Percentiles rank a stretch among this genome's conserved stretches.
These are phyloP conservation scores for Oenanthe melanoleuca DNA, from an alignment of 2,113 vertebrate genomes.

Conservation along the genomic window DNA sequence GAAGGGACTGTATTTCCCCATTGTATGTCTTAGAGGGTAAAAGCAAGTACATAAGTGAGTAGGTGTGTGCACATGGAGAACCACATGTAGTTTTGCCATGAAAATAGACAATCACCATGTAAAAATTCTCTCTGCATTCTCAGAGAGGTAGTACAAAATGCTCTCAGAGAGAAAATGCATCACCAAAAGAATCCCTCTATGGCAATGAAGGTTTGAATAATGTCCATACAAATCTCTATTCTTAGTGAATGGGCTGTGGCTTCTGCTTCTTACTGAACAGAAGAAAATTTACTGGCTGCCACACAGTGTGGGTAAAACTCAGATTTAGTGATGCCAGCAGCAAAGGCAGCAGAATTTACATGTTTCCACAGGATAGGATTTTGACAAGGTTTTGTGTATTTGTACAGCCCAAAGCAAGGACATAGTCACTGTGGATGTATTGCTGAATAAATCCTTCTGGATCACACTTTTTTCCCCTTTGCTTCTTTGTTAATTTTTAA, in stretches of 20 bases:
- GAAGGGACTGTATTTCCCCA: neutral
- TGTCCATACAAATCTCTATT: neutral
- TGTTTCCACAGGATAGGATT: neutral
- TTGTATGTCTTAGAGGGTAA: neutral
- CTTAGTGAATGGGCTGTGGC: neutral
- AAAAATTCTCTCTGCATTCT: neutral
- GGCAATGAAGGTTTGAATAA: neutral
- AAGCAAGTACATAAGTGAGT: neutral
- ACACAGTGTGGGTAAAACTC: neutral
- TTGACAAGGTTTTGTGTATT: neutral
- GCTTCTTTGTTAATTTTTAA: neutral
- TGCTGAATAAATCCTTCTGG: neutral
- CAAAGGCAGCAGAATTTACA: neutral
- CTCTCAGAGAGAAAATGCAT: neutral
- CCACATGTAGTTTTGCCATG: neutral
- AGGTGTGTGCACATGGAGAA: neutral
- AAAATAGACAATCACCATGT: neutral
- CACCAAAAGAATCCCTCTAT: neutral
- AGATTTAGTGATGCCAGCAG: conserved; percentile 2
- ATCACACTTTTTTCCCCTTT: neutral
- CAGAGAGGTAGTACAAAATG: neutral
- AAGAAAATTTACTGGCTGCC: conserved; percentile 15
- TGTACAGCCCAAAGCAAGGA: neutral
- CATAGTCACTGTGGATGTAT: neutral
- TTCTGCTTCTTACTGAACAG: conserved; percentile 10